Evolutionary conservation across 2,113 vertebrate species (phyloP).

Genomic region (Indicator indicator): DNA sequence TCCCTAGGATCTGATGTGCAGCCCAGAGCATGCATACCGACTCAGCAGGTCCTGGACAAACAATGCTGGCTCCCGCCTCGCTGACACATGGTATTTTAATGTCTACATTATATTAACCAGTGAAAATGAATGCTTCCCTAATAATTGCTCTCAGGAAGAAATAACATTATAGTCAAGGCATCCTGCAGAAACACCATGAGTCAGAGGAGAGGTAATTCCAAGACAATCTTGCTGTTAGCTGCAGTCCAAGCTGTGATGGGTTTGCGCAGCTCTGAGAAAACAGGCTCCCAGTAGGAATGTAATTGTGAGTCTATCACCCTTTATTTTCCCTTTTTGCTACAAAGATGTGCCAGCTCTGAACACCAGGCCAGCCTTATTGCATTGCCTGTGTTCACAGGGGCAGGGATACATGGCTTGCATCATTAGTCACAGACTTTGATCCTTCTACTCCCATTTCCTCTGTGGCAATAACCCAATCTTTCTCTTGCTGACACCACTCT

Average conservation of each 20-base stretch:
- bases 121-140: not conserved
- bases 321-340: not conserved
- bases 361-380: not conserved
- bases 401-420: not conserved
- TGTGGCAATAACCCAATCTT: not conserved
- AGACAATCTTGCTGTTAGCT: slow-evolving; percentile 11
- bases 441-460: not conserved
- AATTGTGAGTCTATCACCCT: not conserved
- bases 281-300: not conserved
- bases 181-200: slow-evolving; percentile 35
- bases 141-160: slow-evolving; percentile 34
- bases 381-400: not conserved
- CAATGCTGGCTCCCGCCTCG: not conserved
- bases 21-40: not conserved
- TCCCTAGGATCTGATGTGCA: not conserved
- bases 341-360: not conserved
- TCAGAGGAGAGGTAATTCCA: slow-evolving; percentile 46
- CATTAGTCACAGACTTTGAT: slow-evolving; percentile 28
- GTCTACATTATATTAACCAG: not conserved
- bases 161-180: not conserved
- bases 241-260: not conserved
- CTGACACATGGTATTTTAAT: not conserved
- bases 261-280: not conserved
- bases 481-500: not conserved
- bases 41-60: not conserved